Conservation (phyloP, 2,888 invertebrate genomes). For the Rutpela maculata region DNA sequence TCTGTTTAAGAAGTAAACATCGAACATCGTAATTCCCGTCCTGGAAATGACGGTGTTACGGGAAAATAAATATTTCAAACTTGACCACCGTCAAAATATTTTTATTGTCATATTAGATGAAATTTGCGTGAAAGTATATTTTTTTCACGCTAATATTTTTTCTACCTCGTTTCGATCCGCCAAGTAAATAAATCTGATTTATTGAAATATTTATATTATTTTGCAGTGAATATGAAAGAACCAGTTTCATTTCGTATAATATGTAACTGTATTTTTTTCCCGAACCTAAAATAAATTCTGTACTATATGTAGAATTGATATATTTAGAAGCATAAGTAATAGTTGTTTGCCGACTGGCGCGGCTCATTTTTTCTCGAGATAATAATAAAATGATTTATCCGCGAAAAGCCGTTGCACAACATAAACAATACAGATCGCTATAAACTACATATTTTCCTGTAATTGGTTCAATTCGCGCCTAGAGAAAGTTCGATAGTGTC, state of each 20-base stretch:
- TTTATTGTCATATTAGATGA: too few species aligned
- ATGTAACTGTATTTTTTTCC: neutral
- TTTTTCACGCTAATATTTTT: too few species aligned
- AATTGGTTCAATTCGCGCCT: conserved; percentile 1
- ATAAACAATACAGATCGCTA: conserved; percentile 12
- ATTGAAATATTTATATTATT: neutral
- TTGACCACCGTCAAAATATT: too few species aligned
- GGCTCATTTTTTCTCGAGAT: neutral
- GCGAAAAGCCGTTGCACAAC: neutral
- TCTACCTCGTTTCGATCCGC: too few species aligned
- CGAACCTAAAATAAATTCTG: neutral
- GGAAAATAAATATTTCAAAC: too few species aligned
- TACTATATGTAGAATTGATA: neutral
- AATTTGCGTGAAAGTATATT: too few species aligned
- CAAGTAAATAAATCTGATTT: neutral
- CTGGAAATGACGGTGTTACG: too few species aligned
- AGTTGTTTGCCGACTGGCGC: conserved; percentile 10
- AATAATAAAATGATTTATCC: conserved; percentile 7
- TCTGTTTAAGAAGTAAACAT: too few species aligned
- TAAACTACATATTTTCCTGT: neutral
- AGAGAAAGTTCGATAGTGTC: conserved; percentile 26
- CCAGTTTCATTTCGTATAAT: neutral
- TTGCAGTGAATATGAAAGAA: neutral
- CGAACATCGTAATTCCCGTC: too few species aligned
- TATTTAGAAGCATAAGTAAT: neutral